Evolutionary conservation across 2,797 vertebrate species (phyloP).

Genomic region (Galaxias olidus): DNA sequence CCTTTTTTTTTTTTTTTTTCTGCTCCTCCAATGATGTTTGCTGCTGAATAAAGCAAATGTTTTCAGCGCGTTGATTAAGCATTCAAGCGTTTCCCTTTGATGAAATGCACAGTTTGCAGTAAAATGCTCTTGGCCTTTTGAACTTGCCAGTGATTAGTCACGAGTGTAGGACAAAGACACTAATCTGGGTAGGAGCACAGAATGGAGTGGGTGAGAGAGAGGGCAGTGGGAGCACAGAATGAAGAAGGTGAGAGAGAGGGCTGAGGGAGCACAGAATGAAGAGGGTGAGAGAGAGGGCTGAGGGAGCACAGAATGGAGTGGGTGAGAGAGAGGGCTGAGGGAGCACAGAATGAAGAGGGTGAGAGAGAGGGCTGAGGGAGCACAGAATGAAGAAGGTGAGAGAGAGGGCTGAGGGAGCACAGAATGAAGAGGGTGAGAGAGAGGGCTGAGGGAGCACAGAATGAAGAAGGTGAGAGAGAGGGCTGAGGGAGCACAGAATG

Average conservation of each 20-base stretch:
- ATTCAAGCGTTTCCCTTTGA: slow-evolving; percentile 22
- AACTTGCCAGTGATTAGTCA: slow-evolving; percentile 27
- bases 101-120: slow-evolving; percentile 14
- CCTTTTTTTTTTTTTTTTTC: not conserved
- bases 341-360: too few species aligned
- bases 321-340: too few species aligned
- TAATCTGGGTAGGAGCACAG: slow-evolving; percentile 23
- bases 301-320: too few species aligned
- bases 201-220: not conserved
- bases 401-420: too few species aligned
- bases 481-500: too few species aligned
- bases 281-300: not conserved
- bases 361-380: too few species aligned
- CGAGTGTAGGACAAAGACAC: slow-evolving; percentile 25
- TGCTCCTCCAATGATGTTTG: not conserved
- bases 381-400: too few species aligned
- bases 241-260: too few species aligned
- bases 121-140: slow-evolving; percentile 22
- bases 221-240: too few species aligned
- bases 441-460: not conserved
- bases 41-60: slow-evolving; percentile 4
- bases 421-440: not conserved
- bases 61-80: slow-evolving; percentile 9
- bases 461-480: too few species aligned
- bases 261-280: not conserved